A percentile compares a stretch with the other conserved stretches of the same genome.
Conservation (phyloP, 1,140 invertebrate species). For the Galleria mellonella region DNA sequence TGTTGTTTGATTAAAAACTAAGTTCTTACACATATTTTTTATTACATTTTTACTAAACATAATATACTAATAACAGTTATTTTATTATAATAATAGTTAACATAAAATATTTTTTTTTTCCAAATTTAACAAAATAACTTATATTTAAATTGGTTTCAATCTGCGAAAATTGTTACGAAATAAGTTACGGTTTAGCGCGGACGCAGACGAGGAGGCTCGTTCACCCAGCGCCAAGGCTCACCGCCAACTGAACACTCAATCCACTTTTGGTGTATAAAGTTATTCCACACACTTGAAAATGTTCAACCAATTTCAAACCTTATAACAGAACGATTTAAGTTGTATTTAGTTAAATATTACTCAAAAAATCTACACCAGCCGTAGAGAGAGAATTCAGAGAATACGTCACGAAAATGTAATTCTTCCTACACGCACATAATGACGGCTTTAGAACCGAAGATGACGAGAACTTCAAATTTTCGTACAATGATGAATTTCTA, state of each 20-base stretch:
- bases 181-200: slow-evolving; percentile 43
- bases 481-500: slow-evolving; percentile 28
- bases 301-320: slow-evolving; percentile 26
- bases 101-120: too few relatives aligned
- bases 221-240: slow-evolving; percentile 39
- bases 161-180: slow-evolving; percentile 35
- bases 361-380: slow-evolving; percentile 16
- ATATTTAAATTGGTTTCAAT: too few relatives aligned
- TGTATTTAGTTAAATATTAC: slow-evolving; percentile 12
- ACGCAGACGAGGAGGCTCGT: slow-evolving; percentile 17
- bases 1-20: too few relatives aligned
- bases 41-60: too few relatives aligned
- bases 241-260: slow-evolving; percentile 45
- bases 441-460: slow-evolving; percentile 63
- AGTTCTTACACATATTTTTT: too few relatives aligned
- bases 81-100: too few relatives aligned
- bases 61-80: too few relatives aligned
- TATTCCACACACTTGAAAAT: slow-evolving; percentile 30
- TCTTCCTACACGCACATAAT: slow-evolving; percentile 63
- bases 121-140: too few relatives aligned
- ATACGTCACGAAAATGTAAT: slow-evolving; percentile 58
- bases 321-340: slow-evolving; percentile 19
- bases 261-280: slow-evolving; percentile 32
- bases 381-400: slow-evolving; percentile 33
- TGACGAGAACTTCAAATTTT: slow-evolving; percentile 47